Evolutionary conservation across 64 coral and sea anemone genomes (phyloP), one percentile per base, ranked within the genome.

Genomic region (Anthopleura sola): DNA sequence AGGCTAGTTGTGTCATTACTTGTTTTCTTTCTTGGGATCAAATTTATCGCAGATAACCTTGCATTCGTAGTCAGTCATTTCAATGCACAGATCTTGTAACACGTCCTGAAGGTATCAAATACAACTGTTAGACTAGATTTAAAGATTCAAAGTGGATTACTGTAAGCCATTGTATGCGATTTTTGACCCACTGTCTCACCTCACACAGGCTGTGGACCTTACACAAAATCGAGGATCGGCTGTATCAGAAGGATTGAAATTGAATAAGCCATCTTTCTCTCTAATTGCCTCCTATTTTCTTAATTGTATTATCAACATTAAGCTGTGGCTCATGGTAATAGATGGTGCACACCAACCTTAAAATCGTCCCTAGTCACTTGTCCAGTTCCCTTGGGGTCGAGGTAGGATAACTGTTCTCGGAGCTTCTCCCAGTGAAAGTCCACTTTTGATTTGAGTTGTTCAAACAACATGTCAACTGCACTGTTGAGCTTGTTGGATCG

Each of bases 401-500:
- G 85, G 4, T 55, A 68, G 0, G 87, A 85, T 34, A 99, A 99
- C 53, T 99, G 90, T 18, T 82, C 85, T 37, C 89, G 86, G 18
- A 99, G 87, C 24, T 86, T 89, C 39, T 99, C 97, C 97, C 97
- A 99, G 51, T 99, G 82, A 9, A 87, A 89, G 60, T 95, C 97
- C 31, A 99, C 87, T 46, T 95, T 99, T 23, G 93, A 94, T 75
- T 94, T 99, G 2, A 99, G 93, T 87, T 95, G 85, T 36, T 99
- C 93, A 37, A 91, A 92, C 69, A 99, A 60, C 60, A 99, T 86
- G 37, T 99, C 93, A 24, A 95, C 90, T 9, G 85, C 97, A 44
- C 97, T 99, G 87, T 99, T 99, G 17, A 99, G 90, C 39, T 99
- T 99, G 84, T 99, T 99, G 21, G 97, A 99, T 17, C 97, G 86